Evolutionary conservation across 1,140 invertebrate genomes (phyloP).

Genomic region (Formica exsecta): DNA sequence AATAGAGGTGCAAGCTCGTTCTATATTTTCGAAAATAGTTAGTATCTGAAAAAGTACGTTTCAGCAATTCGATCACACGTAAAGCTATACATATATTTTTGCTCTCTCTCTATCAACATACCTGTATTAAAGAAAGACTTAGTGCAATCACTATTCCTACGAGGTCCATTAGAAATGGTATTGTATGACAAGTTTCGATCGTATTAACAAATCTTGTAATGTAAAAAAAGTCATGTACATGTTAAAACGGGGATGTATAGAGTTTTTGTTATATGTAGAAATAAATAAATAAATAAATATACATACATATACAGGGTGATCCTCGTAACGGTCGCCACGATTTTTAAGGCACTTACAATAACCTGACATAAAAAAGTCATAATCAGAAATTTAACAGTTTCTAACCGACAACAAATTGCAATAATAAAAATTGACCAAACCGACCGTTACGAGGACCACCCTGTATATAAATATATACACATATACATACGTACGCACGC

Average conservation of each 20-base stretch:
- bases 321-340: no score
- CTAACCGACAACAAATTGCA: no score
- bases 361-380: no score
- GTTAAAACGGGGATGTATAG: not conserved
- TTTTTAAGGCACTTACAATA: no score
- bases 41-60: conserved; percentile 10
- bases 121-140: conserved; percentile 3
- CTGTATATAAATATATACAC: no score
- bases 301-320: no score
- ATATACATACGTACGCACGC: no score
- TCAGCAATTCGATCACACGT: not conserved
- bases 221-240: not conserved
- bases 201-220: conserved; percentile 21
- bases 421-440: no score
- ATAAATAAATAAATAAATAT: no score
- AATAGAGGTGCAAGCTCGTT: not conserved
- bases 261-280: not conserved
- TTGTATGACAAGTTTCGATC: conserved; percentile 21
- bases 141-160: not conserved
- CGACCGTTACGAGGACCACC: no score
- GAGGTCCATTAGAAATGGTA: conserved; percentile 24
- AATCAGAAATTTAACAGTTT: no score
- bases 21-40: not conserved
- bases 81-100: not conserved
- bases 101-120: not conserved